A percentile compares a stretch with the other conserved stretches of the same genome.
Evolutionary conservation across 2,113 vertebrate genomes (phyloP).

Genomic region (Mirounga angustirostris): DNA sequence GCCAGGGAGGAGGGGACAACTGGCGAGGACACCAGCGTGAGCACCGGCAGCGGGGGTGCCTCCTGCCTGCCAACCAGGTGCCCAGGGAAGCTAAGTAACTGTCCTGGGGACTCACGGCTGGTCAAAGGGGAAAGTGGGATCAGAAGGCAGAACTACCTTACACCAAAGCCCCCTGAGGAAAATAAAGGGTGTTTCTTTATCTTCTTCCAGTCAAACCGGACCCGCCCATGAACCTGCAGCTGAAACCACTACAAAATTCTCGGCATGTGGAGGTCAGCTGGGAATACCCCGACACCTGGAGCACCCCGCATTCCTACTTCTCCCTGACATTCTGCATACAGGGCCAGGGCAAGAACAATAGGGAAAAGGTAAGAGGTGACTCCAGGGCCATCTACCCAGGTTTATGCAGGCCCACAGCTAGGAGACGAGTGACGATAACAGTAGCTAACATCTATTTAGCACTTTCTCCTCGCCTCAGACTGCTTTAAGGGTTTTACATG

Average conservation of each 20-base stretch:
- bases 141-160: not conserved
- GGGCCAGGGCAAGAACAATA: constrained; percentile 59
- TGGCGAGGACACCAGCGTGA: fast-evolving
- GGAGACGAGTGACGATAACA: not conserved
- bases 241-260: constrained; percentile 49
- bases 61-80: not conserved
- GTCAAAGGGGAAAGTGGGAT: not conserved
- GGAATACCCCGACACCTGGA: constrained; percentile 88
- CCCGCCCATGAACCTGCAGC: constrained; percentile 80
- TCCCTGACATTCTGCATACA: constrained; percentile 86
- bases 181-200: constrained; percentile 55
- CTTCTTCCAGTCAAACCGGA: constrained; percentile 86
- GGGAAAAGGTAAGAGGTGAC: constrained; percentile 43
- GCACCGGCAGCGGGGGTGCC: not conserved
- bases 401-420: not conserved
- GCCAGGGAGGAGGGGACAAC: not conserved
- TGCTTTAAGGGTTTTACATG: not conserved
- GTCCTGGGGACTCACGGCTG: not conserved
- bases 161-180: not conserved
- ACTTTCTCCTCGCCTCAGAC: not conserved
- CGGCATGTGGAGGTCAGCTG: constrained; percentile 83
- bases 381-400: fast-evolving
- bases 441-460: not conserved
- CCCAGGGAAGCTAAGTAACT: not conserved
- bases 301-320: constrained; percentile 87